phyloP scores from a whole-genome alignment of 2,113 vertebrate species.

The Oreochromis aureus region DNA sequence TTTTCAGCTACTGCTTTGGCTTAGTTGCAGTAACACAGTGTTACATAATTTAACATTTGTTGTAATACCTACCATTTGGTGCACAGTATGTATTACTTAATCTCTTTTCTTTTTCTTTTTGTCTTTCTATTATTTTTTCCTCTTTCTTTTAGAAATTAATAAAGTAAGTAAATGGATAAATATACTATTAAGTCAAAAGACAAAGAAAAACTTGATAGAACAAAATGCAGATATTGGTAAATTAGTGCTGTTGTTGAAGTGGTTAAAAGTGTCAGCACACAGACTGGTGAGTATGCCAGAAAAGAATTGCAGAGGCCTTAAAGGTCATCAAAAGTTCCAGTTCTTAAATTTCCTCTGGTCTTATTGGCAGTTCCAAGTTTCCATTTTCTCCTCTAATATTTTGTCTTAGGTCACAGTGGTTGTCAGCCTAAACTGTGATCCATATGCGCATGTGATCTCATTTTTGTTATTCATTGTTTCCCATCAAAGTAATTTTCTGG shows the following conservation, averaged over 20 bases:
- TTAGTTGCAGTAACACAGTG: neutral
- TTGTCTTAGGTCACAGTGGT: neutral
- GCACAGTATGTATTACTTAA: neutral
- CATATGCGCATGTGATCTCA: neutral
- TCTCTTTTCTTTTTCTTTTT: neutral
- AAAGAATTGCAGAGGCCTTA: neutral
- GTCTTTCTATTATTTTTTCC: neutral
- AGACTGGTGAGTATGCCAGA: neutral
- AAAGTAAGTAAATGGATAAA: neutral
- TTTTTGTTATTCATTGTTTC: neutral
- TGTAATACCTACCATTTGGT: neutral
- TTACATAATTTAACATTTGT: conserved; percentile 25
- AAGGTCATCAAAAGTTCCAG: neutral
- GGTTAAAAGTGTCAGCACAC: neutral
- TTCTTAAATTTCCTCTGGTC: neutral
- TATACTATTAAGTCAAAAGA: neutral
- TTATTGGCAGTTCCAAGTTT: neutral
- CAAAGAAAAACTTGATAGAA: neutral
- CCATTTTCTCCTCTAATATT: neutral
- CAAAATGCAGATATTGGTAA: neutral
- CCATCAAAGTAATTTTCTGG: neutral
- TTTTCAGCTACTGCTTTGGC: neutral
- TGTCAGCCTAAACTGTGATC: neutral
- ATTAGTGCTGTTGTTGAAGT: neutral
- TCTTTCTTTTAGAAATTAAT: neutral